phyloP scores from a whole-genome alignment of 1,140 invertebrate genomes.

The Macrosteles quadrilineatus region DNA sequence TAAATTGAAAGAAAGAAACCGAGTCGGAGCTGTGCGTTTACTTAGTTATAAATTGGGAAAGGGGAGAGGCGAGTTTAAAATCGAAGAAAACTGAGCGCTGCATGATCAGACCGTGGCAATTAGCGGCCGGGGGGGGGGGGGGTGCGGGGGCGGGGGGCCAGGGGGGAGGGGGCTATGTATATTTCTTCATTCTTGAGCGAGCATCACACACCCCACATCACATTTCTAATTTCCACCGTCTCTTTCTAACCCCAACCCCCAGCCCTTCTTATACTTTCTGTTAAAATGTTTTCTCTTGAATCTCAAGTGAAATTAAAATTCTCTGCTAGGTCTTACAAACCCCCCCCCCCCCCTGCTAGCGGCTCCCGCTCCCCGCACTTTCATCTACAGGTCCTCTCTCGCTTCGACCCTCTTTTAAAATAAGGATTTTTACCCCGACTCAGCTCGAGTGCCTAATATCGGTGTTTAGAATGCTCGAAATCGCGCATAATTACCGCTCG shows the following conservation, averaged over 20 bases:
- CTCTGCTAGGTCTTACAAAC: slow-evolving; percentile 37
- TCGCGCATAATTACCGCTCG: background rate
- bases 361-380: slow-evolving; percentile 24
- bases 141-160: background rate
- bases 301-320: slow-evolving; percentile 46
- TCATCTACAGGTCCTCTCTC: slow-evolving; percentile 32
- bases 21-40: slow-evolving; percentile 21
- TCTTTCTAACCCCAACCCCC: slow-evolving; percentile 27
- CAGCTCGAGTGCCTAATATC: slow-evolving; percentile 17
- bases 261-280: slow-evolving; percentile 42
- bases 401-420: slow-evolving; percentile 42
- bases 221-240: slow-evolving; percentile 42
- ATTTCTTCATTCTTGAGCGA: slow-evolving; percentile 39
- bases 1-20: slow-evolving; percentile 31
- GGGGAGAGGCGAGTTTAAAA: slow-evolving; percentile 29
- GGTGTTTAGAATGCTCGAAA: background rate
- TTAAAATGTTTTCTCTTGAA: slow-evolving; percentile 45
- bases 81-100: slow-evolving; percentile 29
- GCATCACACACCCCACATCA: slow-evolving; percentile 35
- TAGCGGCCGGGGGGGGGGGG: slow-evolving; percentile 14
- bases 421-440: slow-evolving; percentile 38
- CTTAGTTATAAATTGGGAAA: slow-evolving; percentile 27
- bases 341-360: slow-evolving; percentile 23
- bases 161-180: slow-evolving; percentile 20
- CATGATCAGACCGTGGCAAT: slow-evolving; percentile 31